Percentiles rank a stretch among this genome's conserved stretches.
These are phyloP conservation scores for Gallinago solitaria DNA, from an alignment of 2,797 vertebrate genomes.

Conservation along the genomic window DNA sequence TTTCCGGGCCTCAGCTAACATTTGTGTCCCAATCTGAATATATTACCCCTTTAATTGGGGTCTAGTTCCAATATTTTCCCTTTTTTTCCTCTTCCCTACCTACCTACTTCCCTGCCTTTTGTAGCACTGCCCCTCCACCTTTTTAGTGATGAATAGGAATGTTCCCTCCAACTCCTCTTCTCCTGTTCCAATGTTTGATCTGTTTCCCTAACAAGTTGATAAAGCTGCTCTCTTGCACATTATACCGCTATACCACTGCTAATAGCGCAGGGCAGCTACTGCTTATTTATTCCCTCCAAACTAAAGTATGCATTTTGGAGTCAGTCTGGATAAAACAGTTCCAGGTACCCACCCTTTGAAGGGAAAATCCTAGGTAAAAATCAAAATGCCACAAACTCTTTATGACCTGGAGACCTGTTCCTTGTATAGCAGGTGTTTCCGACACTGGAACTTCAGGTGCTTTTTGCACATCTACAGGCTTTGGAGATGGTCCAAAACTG, in stretches of 20 bases:
- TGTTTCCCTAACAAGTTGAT: not conserved
- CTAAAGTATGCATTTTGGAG: not conserved
- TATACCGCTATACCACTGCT: not conserved
- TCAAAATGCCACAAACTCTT: not conserved
- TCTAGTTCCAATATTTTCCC: not conserved
- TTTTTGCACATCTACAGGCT: constrained; percentile 14
- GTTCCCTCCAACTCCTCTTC: not conserved
- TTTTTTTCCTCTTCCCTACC: not conserved
- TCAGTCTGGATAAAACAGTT: not conserved
- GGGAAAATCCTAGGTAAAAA: constrained; percentile 34
- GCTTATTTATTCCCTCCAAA: not conserved
- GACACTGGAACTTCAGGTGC: constrained; percentile 9
- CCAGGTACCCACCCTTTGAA: not conserved
- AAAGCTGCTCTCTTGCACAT: not conserved
- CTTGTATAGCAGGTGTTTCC: constrained; percentile 2
- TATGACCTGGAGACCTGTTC: not conserved
- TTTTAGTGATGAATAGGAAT: not conserved
- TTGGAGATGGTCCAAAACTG: not conserved
- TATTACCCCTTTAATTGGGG: not conserved
- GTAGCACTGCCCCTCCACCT: not conserved
- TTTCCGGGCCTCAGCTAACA: not conserved
- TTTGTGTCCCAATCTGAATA: not conserved
- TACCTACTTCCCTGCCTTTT: not conserved
- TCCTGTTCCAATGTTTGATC: not conserved
- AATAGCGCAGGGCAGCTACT: not conserved